Evolutionary conservation across 2,113 vertebrate genomes (phyloP), one percentile per base, ranked within the genome.

Genomic region (Elaphurus davidianus): DNA sequence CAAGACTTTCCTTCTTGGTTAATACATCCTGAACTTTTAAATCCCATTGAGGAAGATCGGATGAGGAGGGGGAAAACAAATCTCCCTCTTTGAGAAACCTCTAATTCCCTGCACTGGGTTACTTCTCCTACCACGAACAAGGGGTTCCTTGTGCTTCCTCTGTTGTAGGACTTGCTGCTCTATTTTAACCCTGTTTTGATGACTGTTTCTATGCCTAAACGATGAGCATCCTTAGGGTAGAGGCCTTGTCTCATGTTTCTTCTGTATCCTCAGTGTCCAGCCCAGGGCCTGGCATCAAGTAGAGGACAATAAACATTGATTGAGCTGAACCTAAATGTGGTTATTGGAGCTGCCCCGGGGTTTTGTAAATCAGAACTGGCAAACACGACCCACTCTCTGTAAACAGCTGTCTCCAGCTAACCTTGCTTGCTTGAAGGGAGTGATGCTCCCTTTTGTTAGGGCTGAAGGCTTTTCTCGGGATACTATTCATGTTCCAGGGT

Each of bases 271-370:
- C 16, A 43, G 36, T 89, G 19, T 88, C 59, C 36, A 86, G 25
- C 40, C 52, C 27, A 91, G 33, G 33, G 50, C 47, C 64, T 88
- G 88, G 25, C 40, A 87, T 95, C 91, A 81, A 67, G 45, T 36
- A 94, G 43, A 85, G n/a, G n/a, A 81, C 91, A 96, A 78, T 96
- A 94, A 95, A 43, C 93, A 93, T 87, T 94, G 95, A 96, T 64
- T 40, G 47, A 93, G 12, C 57, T 95, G 60, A 97, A 96, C 27
- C 62, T 43, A 96, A 95, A 76, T 60, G 50, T 81, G 62, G 36
- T 94, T 94, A 62, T 23, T 93, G 30, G 57, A 93, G 43, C 79
- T 93, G 45, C 57, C 36, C 60, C 0, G 14, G 91, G 83, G 36
- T 82, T 97, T 95, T 93, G 14, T 91, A 93, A 91, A 93, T 89